phyloP scores from a whole-genome alignment of 2,888 invertebrate species.

The Scaptomyza flava region DNA sequence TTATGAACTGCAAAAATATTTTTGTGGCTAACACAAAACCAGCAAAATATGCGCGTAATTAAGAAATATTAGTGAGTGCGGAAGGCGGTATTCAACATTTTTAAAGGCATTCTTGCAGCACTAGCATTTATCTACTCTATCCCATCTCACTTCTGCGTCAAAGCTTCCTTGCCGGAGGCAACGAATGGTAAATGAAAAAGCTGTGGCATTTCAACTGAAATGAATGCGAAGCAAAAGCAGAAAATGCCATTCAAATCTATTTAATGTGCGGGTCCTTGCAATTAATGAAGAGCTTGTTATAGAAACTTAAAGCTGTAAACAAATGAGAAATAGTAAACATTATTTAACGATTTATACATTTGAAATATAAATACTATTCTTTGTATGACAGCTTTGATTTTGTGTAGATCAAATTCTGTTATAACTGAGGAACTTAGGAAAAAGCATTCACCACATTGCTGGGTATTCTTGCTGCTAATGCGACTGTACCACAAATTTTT shows the following conservation, averaged over 20 bases:
- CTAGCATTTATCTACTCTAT: not conserved
- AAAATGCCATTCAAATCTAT: conserved; percentile 27
- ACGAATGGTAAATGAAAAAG: conserved; percentile 57
- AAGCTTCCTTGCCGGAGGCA: not conserved
- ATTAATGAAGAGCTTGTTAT: conserved; percentile 16
- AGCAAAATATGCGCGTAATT: conserved; percentile 73
- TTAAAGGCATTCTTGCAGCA: conserved; percentile 44
- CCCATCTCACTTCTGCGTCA: too few relatives aligned
- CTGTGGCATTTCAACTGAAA: conserved; percentile 60
- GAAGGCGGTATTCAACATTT: conserved; percentile 58
- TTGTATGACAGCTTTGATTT: too few relatives aligned
- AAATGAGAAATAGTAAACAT: not conserved
- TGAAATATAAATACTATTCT: too few relatives aligned
- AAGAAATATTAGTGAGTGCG: conserved; percentile 74
- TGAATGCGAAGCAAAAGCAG: conserved; percentile 29
- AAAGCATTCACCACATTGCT: conserved; percentile 28
- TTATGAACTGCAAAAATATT: conserved; percentile 70
- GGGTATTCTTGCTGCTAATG: conserved; percentile 2
- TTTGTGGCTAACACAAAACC: conserved; percentile 46
- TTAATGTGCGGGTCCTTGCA: conserved; percentile 22
- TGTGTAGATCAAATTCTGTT: not conserved
- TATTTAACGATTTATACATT: not conserved
- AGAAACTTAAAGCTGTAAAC: not conserved
- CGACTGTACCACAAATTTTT: conserved; percentile 49
- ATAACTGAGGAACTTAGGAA: too few relatives aligned